Evolutionary conservation across 2,797 vertebrate species (phyloP).

Genomic region (Anniella stebbinsi): DNA sequence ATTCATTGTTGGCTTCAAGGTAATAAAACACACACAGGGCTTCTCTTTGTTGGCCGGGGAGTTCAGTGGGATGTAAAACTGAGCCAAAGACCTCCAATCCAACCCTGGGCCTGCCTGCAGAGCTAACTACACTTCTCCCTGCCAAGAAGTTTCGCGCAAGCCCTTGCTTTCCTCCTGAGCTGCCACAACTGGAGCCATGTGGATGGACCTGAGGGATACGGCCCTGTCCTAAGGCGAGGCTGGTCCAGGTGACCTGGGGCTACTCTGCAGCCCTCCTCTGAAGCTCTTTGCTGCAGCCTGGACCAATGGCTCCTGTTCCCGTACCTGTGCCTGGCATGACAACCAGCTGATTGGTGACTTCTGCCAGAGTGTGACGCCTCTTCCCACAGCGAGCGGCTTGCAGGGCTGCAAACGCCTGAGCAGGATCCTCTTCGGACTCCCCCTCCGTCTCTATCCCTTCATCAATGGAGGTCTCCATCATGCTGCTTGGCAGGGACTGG

Average conservation of each 20-base stretch:
- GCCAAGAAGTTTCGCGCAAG: not conserved
- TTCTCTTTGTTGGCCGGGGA: not conserved
- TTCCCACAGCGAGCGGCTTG: constrained; percentile 91
- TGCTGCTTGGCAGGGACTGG: constrained; percentile 93
- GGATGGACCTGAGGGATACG: too few species aligned
- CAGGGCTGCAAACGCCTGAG: constrained; percentile 89
- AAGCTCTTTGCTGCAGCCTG: not conserved
- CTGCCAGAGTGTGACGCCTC: constrained; percentile 94
- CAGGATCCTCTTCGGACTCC: constrained; percentile 90
- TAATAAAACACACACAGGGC: not conserved
- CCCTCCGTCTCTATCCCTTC: constrained; percentile 96
- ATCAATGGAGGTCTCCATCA: constrained; percentile 98
- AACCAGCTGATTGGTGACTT: constrained; percentile 92
- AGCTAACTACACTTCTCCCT: too few species aligned
- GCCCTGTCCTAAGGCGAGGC: too few species aligned
- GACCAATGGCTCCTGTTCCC: not conserved
- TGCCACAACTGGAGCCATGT: not conserved
- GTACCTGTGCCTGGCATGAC: constrained; percentile 86
- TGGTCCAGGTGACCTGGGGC: not conserved
- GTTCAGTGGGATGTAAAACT: not conserved
- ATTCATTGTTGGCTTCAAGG: not conserved
- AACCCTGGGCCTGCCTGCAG: not conserved
- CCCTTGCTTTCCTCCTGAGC: not conserved
- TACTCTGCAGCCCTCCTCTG: too few species aligned
- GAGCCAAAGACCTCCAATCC: not conserved